Evolutionary conservation across 2,888 invertebrate genomes (phyloP).

Genomic region (Drosophila formosana): DNA sequence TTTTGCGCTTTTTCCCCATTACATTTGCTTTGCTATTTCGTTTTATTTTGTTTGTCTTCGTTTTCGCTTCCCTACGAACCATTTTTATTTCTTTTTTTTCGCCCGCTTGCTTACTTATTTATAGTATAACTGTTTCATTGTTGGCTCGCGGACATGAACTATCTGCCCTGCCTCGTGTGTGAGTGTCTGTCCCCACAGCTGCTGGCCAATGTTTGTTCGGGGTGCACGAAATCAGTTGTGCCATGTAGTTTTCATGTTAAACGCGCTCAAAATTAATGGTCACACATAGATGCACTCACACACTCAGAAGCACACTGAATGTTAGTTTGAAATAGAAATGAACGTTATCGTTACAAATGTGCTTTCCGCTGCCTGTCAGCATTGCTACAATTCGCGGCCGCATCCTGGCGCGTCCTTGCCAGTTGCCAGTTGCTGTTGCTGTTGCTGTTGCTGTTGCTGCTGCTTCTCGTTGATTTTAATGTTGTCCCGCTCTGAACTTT

Average conservation of each 20-base stretch:
- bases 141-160: conserved; percentile 76
- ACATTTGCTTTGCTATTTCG: conserved; percentile 70
- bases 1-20: conserved; percentile 76
- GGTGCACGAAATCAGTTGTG: conserved; percentile 75
- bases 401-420: conserved; percentile 42
- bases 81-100: conserved; percentile 34
- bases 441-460: too few species aligned
- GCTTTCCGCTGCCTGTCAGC: conserved; percentile 78
- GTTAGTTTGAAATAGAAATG: conserved; percentile 68
- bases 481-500: conserved; percentile 53
- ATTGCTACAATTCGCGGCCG: conserved; percentile 70
- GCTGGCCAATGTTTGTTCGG: conserved; percentile 53
- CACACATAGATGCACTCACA: conserved; percentile 55
- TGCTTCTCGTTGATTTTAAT: conserved; percentile 65
- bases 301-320: conserved; percentile 26
- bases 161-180: conserved; percentile 45
- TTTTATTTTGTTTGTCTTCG: conserved; percentile 56
- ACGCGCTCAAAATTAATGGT: conserved; percentile 78
- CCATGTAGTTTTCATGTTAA: conserved; percentile 79
- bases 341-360: conserved; percentile 80
- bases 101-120: conserved; percentile 71
- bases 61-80: conserved; percentile 2
- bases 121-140: conserved; percentile 79
- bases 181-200: conserved; percentile 16
- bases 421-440: conserved; percentile 23